A percentile compares a stretch with the other conserved stretches of the same genome.
phyloP scores from a whole-genome alignment of 2,797 vertebrate species.

The Peromyscus attwateri region DNA sequence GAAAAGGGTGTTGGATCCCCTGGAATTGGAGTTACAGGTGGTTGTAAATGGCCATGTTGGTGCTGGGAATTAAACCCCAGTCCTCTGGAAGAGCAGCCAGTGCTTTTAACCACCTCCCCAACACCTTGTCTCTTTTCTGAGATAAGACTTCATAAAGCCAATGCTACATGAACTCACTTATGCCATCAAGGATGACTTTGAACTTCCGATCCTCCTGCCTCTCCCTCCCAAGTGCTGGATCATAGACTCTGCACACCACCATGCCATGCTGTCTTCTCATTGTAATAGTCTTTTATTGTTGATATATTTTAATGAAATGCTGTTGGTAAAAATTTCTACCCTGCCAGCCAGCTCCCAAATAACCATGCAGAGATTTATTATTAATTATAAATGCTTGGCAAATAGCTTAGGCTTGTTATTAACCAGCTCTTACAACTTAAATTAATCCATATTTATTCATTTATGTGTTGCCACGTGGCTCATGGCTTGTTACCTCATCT shows the following conservation, averaged over 20 bases:
- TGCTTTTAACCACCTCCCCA: neutral
- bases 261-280: neutral
- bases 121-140: neutral
- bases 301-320: conserved; percentile 5
- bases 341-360: neutral
- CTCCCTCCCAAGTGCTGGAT: neutral
- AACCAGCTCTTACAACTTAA: neutral
- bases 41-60: neutral
- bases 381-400: neutral
- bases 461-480: neutral
- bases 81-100: neutral
- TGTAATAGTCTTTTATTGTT: conserved; percentile 29
- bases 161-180: neutral
- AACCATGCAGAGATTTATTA: neutral
- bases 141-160: neutral
- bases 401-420: neutral
- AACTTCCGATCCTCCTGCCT: neutral
- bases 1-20: neutral
- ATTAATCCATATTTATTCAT: neutral
- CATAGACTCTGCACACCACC: neutral
- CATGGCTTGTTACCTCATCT: neutral
- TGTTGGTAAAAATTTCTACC: neutral
- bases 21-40: neutral
- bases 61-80: neutral
- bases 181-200: neutral